Evolutionary conservation across 2,113 vertebrate genomes (phyloP), one percentile per base, ranked within the genome.

Genomic region (Silurus asotus): DNA sequence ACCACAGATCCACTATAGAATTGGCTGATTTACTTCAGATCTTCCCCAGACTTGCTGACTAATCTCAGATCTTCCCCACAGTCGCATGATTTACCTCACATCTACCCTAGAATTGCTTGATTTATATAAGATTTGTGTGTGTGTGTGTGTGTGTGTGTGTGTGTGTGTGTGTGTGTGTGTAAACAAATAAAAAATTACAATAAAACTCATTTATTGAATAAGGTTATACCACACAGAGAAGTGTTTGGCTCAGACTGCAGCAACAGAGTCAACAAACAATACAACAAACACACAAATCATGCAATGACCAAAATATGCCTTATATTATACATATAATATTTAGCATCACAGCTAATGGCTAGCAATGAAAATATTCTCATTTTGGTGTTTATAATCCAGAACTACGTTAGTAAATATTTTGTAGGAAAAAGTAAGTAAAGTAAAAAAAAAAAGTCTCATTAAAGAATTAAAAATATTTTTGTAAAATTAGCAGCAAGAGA

Each of bases 181-280:
- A 59, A 70, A 70, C 28, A 45, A 14, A 70, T 65, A 2, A 51
- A 10, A 72, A 51, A 37, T 20, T 56, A 76, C n/a, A 2, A 62
- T 84, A 20, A 74, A 74, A 61, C 20, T 64, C 14, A 10, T 74
- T 79, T 65, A 67, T 64, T 55, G 37, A 67, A 85, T 51, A n/a
- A n/a, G 11, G 5, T 67, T 55, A 70, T 65, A 74, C 15, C 67
- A 67, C n/a, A 85, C 59, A 67, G 62, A 8, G 55, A n/a, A 56
- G 61, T 23, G 11, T 48, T 23, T 77, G 83, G 70, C 83, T 84
- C 83, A 84, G 59, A 77, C 70, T 64, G 70, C 83, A 62, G 28
- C 51, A 65, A 67, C 25, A 51, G 23, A 25, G 23, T 75, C 37
- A 2, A 37, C 37, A 37, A 64, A 67, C 49, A 19, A n/a, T 15